Evolutionary conservation across 2,113 vertebrate genomes (phyloP).

Genomic region (Machaerirhynchus nigripectus): DNA sequence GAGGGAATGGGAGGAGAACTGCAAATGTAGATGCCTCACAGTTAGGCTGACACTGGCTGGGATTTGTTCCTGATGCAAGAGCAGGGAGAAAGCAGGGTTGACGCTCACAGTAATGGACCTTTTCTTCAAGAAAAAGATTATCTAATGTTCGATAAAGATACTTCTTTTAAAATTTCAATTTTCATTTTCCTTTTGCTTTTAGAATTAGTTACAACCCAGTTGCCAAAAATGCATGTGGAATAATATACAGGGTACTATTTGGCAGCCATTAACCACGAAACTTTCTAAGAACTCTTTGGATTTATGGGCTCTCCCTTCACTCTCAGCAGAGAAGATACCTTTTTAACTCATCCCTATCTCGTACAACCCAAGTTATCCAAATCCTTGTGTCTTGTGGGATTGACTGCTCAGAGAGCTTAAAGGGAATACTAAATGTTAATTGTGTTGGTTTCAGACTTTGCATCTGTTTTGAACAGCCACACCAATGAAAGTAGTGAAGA

Average conservation of each 20-base stretch:
- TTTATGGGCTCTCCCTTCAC: neutral
- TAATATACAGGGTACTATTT: neutral
- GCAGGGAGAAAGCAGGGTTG: neutral
- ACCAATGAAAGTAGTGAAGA: neutral
- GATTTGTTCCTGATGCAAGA: neutral
- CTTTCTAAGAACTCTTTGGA: neutral
- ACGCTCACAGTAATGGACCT: neutral
- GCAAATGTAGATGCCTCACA: neutral
- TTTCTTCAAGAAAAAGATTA: neutral
- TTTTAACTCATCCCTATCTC: neutral
- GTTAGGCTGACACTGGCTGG: neutral
- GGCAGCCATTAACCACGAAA: neutral
- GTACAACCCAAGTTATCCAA: neutral
- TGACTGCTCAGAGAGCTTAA: neutral
- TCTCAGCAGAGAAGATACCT: neutral
- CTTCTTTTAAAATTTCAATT: neutral
- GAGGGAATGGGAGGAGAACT: neutral
- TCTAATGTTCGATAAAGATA: neutral
- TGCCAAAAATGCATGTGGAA: neutral
- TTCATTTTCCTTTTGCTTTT: neutral
- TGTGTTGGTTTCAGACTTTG: neutral
- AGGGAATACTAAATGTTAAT: neutral
- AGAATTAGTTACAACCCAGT: neutral
- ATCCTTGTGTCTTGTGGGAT: neutral
- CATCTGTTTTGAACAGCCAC: neutral